Conservation (phyloP, 2,113 vertebrate species). For the Corythoichthys haematopterus region DNA sequence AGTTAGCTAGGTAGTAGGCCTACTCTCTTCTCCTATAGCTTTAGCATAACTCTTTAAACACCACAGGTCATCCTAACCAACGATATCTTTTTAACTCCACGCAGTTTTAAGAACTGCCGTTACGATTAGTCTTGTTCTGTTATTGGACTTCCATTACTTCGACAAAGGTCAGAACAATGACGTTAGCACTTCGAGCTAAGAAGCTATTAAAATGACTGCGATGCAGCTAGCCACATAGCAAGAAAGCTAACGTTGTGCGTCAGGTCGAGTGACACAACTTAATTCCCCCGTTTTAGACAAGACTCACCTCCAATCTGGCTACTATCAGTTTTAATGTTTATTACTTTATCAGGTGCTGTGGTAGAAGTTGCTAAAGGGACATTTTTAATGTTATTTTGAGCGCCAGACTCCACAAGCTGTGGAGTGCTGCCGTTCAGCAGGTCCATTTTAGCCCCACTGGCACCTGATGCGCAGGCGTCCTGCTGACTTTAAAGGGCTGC, state of each 20-base stretch:
- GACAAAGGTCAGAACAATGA: conserved; percentile 7
- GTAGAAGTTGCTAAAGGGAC: conserved; percentile 57
- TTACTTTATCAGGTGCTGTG: conserved; percentile 70
- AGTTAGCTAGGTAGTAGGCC: not conserved
- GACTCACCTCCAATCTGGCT: conserved; percentile 77
- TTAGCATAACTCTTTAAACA: not conserved
- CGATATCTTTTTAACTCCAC: not conserved
- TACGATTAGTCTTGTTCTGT: not conserved
- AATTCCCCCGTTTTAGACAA: conserved; percentile 45
- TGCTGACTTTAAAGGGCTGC: not conserved
- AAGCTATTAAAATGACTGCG: conserved; percentile 25
- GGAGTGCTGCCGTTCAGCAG: conserved; percentile 51
- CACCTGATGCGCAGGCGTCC: conserved; percentile 21
- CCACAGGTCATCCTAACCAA: not conserved
- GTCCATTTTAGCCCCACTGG: conserved; percentile 58
- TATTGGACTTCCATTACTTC: not conserved
- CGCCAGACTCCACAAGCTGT: conserved; percentile 62
- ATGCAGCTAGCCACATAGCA: conserved; percentile 47
- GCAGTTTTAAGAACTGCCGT: no score
- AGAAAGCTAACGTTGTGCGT: conserved; percentile 40
- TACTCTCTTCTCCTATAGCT: not conserved
- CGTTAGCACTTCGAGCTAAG: conserved; percentile 34
- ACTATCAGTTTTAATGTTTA: conserved; percentile 74
- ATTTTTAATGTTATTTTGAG: conserved; percentile 44
- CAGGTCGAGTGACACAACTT: conserved; percentile 22